A percentile compares a stretch with the other conserved stretches of the same genome.
phyloP scores from a whole-genome alignment of 2,797 vertebrate species.

The Esox lucius region DNA sequence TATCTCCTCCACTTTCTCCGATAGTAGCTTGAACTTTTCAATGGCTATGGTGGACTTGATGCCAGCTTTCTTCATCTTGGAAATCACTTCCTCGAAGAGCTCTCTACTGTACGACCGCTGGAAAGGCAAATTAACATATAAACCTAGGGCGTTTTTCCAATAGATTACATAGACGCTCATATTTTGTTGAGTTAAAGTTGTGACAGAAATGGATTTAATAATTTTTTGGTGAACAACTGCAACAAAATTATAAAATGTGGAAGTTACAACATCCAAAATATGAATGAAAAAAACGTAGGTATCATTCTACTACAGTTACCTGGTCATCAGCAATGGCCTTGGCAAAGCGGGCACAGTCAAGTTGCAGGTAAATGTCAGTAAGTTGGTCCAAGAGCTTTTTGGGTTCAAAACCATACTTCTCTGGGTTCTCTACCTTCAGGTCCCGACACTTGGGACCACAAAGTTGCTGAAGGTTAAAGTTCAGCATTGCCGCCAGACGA shows the following conservation, averaged over 20 bases:
- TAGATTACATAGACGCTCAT: too few species aligned
- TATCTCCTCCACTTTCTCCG: slow-evolving; percentile 96
- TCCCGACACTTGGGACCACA: slow-evolving; percentile 98
- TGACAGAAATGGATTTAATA: too few species aligned
- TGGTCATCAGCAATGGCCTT: slow-evolving; percentile 98
- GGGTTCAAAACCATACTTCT: slow-evolving; percentile 98
- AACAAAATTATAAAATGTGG: too few species aligned
- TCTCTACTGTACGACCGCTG: slow-evolving; percentile 98
- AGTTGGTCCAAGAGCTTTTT: slow-evolving; percentile 98
- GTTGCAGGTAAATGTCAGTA: slow-evolving; percentile 96
- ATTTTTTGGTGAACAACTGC: too few species aligned
- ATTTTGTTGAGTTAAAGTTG: too few species aligned
- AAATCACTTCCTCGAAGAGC: slow-evolving; percentile 97
- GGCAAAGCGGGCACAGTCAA: slow-evolving; percentile 95
- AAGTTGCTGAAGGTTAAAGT: slow-evolving; percentile 97
- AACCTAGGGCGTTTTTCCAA: not conserved
- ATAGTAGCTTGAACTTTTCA: slow-evolving; percentile 97
- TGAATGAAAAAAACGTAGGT: too few species aligned
- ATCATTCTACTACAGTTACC: too few species aligned
- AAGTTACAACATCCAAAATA: too few species aligned
- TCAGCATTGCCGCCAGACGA: slow-evolving; percentile 96
- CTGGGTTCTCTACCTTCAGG: slow-evolving; percentile 98
- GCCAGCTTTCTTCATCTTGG: slow-evolving; percentile 97
- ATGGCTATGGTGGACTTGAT: slow-evolving; percentile 98
- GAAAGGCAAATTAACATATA: slow-evolving; percentile 3